Percentiles rank a stretch among this genome's conserved stretches.
Conservation (phyloP, 2,888 invertebrate species). For the Lamellibrachia satsuma region DNA sequence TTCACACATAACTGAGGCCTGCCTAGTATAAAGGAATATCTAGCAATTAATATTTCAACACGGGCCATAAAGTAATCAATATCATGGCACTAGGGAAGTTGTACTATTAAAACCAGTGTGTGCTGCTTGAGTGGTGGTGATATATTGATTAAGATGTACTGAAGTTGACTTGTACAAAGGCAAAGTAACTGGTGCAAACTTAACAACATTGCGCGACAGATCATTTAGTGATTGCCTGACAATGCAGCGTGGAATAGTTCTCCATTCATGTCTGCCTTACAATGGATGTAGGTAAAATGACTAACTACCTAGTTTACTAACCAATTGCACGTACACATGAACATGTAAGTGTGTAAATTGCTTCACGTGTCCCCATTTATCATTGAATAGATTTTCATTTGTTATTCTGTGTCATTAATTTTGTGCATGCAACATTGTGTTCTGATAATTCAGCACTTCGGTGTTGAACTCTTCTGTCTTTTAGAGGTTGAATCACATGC, state of each 20-base stretch:
- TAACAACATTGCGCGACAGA: neutral
- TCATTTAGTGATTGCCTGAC: neutral
- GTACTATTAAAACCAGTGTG: neutral
- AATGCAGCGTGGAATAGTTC: neutral
- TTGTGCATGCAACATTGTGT: neutral
- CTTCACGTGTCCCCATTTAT: neutral
- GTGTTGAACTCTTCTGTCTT: neutral
- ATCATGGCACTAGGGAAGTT: neutral
- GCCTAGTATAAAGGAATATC: neutral
- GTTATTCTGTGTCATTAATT: neutral
- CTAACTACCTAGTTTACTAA: neutral
- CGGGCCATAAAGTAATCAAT: neutral
- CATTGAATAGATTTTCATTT: neutral
- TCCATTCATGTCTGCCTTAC: neutral
- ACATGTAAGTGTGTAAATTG: neutral
- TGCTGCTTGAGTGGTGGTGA: neutral
- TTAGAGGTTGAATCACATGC: neutral
- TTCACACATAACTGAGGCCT: neutral
- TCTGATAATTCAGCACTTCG: neutral
- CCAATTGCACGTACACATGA: neutral
- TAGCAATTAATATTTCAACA: slow-evolving; percentile 7
- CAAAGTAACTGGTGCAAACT: neutral
- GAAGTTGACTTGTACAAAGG: neutral
- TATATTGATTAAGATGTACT: neutral
- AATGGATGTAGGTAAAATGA: neutral